A percentile compares a stretch with the other conserved stretches of the same genome.
Conservation (phyloP, 2,797 vertebrate species). For the Acanthurus tractus region DNA sequence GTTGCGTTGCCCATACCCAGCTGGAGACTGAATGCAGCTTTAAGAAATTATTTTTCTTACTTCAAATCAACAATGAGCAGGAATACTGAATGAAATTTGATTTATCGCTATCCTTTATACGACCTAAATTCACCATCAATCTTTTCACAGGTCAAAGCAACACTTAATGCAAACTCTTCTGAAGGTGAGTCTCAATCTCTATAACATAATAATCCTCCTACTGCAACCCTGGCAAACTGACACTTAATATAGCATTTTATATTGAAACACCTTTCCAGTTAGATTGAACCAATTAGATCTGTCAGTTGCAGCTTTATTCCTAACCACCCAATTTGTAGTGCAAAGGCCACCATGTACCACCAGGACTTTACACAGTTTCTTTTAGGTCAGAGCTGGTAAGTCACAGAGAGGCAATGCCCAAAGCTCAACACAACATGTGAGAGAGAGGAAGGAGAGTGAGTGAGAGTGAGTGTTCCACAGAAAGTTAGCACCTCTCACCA, state of each 20-base stretch:
- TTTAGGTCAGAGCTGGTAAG: neutral
- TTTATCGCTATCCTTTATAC: too few species aligned
- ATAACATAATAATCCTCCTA: neutral
- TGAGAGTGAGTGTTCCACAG: constrained; percentile 1
- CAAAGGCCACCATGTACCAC: neutral
- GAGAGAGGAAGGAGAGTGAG: constrained; percentile 33
- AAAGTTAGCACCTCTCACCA: constrained; percentile 24
- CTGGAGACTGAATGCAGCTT: neutral
- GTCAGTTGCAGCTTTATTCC: neutral
- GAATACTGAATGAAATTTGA: neutral
- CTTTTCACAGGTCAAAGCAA: constrained; percentile 73
- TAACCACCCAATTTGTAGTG: too few species aligned
- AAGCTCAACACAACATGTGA: neutral
- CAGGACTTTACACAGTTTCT: too few species aligned
- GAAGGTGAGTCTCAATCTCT: constrained; percentile 75
- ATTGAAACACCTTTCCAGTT: neutral
- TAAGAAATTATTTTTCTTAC: neutral
- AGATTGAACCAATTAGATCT: neutral
- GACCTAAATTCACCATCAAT: constrained; percentile 25
- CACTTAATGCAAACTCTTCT: constrained; percentile 44
- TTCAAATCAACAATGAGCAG: neutral
- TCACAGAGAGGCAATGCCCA: neutral
- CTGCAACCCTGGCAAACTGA: neutral
- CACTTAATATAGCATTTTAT: neutral
- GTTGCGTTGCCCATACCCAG: neutral